Base-by-base conservation (phyloP, 2,888 invertebrate species). In the Noctua janthe region DNA sequence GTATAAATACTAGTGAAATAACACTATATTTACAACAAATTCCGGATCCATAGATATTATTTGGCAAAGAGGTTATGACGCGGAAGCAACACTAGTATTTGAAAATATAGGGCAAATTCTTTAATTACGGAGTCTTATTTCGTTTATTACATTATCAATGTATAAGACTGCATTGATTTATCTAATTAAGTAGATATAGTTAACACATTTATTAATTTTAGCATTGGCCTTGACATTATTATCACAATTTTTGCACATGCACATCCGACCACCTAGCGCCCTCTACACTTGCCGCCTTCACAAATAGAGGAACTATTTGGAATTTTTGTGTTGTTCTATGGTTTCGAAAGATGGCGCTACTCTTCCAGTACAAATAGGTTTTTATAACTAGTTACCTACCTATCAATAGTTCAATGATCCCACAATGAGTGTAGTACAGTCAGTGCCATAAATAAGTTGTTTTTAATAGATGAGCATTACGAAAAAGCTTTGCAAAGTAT, bases 221-320 rank as follows among this genome's bases (percentile, higher is more conserved):
- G 92, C 94, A 93, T 92, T 95, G 96, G 95, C 97, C 96, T 96
- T 96, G 96, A 96, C 96, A 96, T 96, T 94, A 95, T 92, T 94
- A 94, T 94, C 93, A 94, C 91, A 92, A 94, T 93, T 94, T 92
- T 95, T 92, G 94, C 95, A 95, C 94, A 94, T 94, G 93, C 91
- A 91, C 91, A 88, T 92, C 85, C 84, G 88, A 89, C 62, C 80
- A 84, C 71, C 78, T 88, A 91, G 90, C 92, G 93, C 92, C 92
- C 91, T 89, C 93, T 93, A 91, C 86, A 85, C 74, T 84, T 75
- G 69, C 67, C 62, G 47, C 59, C 72, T 15, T n/a, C 29, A 82
- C 20, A 72, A 74, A 80, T 79, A 78, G 70, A 66, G 51, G 80
- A 84, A 88, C 88, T 83, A 85, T 80, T 84, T 84, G 67, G 47